Base-by-base conservation (phyloP, 1,140 invertebrate species). In the Papilio xuthus region DNA sequence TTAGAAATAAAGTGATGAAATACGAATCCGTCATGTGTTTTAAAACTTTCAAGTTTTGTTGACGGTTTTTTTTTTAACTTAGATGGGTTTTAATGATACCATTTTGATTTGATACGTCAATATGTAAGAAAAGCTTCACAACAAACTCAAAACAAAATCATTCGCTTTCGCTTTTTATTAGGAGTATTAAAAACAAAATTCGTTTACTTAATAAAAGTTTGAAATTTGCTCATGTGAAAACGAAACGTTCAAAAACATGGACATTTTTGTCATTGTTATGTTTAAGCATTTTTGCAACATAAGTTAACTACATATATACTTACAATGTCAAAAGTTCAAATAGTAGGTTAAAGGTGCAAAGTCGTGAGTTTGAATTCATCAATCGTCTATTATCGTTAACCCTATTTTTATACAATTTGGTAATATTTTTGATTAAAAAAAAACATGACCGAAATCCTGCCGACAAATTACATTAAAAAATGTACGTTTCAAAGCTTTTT, bases 391-490 rank as follows among this genome's bases (percentile, higher is more conserved):
- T 28, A 28, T 28, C 23, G 26, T 10, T 60, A 28, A 67, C 26
- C 28, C 10, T 67, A 28, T 67, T 28, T 32, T 32, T 41, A 10
- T 32, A 32, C 37, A 28, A 37, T 37, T 70, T 18, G 15, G 18
- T 41, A 18, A 70, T 18, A 28, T 70, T 50, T 18, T 50, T 50
- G 10, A 44, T n/a, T 18, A n/a, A 53, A 53, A 20, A 53, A 53
- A 20, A 53, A 32, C 23, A 13, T 63, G 9, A 28, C 10, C 26
- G 26, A 28, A 67, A 53, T 50, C 26, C 28, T 60, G n/a, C 0
- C 28, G 20, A 18, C 9, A 41, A 76, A 76, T 76, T 60, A 41
- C 28, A 63, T 76, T 63, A 26, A 20, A 60, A 76, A 75, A 60
- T n/a, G 26, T 18, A n/a, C 23, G 18, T 42, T 73, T 26, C 2